Percentiles rank a stretch among this genome's conserved stretches.
phyloP scores from a whole-genome alignment of 2,797 vertebrate genomes.

The Sphenopsis melanotis region DNA sequence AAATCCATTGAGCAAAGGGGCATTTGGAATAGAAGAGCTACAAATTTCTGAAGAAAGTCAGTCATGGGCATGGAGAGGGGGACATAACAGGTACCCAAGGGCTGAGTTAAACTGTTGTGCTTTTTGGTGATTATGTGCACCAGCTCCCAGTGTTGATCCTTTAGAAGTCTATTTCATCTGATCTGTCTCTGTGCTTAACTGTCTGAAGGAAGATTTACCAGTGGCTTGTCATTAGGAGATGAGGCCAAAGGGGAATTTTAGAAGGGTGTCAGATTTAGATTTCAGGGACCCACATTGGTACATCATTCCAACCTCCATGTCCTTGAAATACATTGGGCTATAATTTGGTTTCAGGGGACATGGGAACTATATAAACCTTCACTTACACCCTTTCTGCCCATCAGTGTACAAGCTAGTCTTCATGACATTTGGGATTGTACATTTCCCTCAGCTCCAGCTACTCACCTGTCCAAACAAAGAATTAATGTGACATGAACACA shows the following conservation, averaged over 20 bases:
- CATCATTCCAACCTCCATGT: neutral
- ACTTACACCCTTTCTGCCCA: neutral
- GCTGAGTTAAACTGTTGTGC: neutral
- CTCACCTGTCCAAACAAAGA: slow-evolving; percentile 5
- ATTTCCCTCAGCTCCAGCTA: neutral
- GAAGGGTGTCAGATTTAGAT: neutral
- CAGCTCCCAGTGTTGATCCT: neutral
- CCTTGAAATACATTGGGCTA: neutral
- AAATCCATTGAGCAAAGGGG: neutral
- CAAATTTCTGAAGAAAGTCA: neutral
- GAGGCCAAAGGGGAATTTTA: neutral
- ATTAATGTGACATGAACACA: slow-evolving; percentile 1
- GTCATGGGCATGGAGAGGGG: neutral
- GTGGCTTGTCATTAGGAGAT: neutral
- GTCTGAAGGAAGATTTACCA: neutral
- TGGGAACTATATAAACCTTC: neutral
- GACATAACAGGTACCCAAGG: neutral
- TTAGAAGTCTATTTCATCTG: neutral
- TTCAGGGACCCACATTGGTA: neutral
- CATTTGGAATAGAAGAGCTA: neutral
- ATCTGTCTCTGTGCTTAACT: neutral
- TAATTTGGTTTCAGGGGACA: neutral
- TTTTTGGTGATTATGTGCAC: neutral
- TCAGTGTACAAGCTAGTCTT: neutral
- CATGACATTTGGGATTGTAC: neutral